Conservation (phyloP, 2,113 vertebrate species). For the Gopherus flavomarginatus region DNA sequence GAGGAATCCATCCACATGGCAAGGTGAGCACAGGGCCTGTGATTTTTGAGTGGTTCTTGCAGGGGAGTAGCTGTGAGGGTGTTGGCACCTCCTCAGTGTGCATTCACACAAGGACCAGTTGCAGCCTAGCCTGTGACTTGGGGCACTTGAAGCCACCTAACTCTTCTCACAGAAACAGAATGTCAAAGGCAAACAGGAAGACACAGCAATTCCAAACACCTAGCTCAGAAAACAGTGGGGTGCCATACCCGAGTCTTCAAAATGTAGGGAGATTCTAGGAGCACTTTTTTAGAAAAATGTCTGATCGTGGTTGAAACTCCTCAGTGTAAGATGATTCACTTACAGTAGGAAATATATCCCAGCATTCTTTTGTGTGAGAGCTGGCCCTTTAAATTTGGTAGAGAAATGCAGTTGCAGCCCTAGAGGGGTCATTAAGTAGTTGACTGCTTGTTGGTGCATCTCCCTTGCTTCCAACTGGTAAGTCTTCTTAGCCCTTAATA, state of each 20-base stretch:
- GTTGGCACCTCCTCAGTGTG: slow-evolving; percentile 3
- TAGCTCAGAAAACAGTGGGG: neutral
- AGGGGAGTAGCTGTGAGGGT: neutral
- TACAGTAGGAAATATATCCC: neutral
- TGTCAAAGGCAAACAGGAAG: neutral
- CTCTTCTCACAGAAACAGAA: slow-evolving; percentile 8
- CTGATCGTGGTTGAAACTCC: neutral
- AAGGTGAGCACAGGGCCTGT: neutral
- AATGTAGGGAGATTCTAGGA: neutral
- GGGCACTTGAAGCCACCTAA: slow-evolving; percentile 28
- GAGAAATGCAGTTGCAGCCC: neutral
- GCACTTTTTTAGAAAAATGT: neutral
- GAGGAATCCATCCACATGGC: neutral
- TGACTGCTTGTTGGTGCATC: fast-evolving
- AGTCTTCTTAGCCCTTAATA: neutral
- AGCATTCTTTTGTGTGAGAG: neutral
- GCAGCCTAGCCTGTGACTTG: slow-evolving; percentile 37
- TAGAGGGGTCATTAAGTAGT: fast-evolving
- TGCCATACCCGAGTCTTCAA: neutral
- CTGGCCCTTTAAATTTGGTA: neutral
- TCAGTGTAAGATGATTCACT: neutral
- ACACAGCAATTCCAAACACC: neutral
- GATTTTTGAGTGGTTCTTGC: neutral
- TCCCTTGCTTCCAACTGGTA: neutral
- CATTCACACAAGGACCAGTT: slow-evolving; percentile 14